These are phyloP conservation scores for Hydractinia symbiolongicarpus DNA, from an alignment of 30 jellyfish, hydroid and myxozoan species.

Conservation along the genomic window DNA sequence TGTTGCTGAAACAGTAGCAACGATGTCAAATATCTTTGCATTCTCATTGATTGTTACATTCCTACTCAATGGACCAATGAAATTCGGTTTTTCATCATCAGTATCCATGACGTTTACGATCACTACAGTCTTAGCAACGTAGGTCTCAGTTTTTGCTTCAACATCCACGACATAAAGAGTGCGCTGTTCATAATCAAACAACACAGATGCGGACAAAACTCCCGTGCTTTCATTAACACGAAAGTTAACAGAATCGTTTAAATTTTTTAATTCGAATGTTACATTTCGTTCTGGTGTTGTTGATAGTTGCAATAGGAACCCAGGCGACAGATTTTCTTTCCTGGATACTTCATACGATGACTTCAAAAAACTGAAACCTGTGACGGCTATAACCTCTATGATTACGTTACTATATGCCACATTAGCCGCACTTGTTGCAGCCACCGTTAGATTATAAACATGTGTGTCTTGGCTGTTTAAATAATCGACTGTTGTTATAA, in stretches of 20 bases:
- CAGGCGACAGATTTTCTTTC: conserved; percentile 40
- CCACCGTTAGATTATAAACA: background rate
- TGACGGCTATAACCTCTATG: background rate
- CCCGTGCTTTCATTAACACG: background rate
- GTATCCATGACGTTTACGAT: background rate
- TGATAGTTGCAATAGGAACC: background rate
- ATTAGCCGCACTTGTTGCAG: background rate
- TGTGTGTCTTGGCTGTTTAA: background rate
- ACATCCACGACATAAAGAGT: background rate
- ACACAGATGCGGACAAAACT: background rate
- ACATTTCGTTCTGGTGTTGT: conserved; percentile 8
- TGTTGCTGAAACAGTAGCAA: background rate
- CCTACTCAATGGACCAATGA: background rate
- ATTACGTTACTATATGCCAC: background rate
- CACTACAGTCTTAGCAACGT: background rate
- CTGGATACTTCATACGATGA: conserved; percentile 7
- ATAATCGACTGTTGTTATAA: background rate
- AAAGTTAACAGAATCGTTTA: background rate
- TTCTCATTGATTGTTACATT: background rate
- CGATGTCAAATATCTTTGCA: background rate
- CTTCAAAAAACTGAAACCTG: background rate
- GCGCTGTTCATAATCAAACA: conserved; percentile 6
- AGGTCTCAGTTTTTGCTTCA: background rate
- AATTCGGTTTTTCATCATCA: conserved; percentile 1
- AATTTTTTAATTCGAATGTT: background rate